These are phyloP conservation scores for Uloborus plumipes DNA, from an alignment of 2,888 invertebrate genomes.

Conservation along the genomic window DNA sequence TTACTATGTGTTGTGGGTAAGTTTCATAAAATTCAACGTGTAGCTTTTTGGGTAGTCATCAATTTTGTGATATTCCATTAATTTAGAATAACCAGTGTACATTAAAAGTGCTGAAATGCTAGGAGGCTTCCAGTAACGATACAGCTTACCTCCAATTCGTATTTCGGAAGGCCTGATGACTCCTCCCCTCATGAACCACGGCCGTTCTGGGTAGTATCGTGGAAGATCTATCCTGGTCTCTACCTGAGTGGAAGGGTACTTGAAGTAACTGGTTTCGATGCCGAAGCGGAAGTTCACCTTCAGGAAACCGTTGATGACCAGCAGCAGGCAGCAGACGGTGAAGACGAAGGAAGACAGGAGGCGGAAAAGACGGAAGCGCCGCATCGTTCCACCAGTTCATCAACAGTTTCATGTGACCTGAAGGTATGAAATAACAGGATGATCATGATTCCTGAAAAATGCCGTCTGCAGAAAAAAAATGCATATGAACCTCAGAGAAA, in stretches of 20 bases:
- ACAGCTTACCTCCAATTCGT: conserved; percentile 12
- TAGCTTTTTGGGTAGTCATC: too few species aligned
- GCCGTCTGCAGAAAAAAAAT: too few species aligned
- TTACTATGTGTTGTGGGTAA: too few species aligned
- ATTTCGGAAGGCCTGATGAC: conserved; percentile 22
- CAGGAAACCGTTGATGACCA: conserved; percentile 33
- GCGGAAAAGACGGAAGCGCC: conserved; percentile 43
- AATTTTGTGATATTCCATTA: too few species aligned
- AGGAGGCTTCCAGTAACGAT: background rate
- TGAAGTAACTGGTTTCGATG: conserved; percentile 25
- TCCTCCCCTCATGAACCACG: conserved; percentile 61
- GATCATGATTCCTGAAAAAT: too few species aligned
- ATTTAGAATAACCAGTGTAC: too few species aligned
- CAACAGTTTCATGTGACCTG: too few species aligned
- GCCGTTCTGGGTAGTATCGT: conserved; percentile 21
- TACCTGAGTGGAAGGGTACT: background rate
- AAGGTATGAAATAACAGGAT: too few species aligned
- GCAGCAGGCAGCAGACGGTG: conserved; percentile 10
- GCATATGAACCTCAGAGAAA: too few species aligned
- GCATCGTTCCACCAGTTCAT: conserved; percentile 13
- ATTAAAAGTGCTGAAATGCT: too few species aligned
- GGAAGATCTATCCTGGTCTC: background rate
- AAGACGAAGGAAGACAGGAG: conserved; percentile 23
- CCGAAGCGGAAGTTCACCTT: conserved; percentile 25
- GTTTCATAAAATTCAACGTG: too few species aligned